Base-by-base conservation (phyloP, 2,888 invertebrate species). In the Ptilodon capucinus region DNA sequence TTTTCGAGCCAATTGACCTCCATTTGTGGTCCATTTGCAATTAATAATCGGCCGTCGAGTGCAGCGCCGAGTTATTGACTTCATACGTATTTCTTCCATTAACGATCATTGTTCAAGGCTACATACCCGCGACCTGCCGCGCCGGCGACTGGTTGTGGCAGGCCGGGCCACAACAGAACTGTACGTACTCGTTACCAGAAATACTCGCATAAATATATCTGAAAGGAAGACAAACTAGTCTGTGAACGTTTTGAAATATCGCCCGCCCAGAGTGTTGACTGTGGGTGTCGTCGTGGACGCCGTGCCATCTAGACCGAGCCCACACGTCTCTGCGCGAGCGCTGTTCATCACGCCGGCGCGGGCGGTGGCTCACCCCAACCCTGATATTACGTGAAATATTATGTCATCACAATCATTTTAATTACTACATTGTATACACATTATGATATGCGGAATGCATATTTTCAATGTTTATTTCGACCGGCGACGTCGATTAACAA, bases 1-100 rank as follows among this genome's bases (percentile, higher is more conserved):
- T 76, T 78, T 78, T 76, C 70, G 71, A 72, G 66, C 68, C 77
- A 81, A 84, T 81, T 81, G 79, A 79, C 78, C 74, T 76, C 74
- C 78, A 83, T 81, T 79, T 79, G 76, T 74, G 77, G 77, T 78
- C 68, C 77, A 78, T 81, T 80, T 77, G 73, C 76, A 83, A 84
- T 84, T 82, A 79, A 82, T 81, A 48, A 44, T 55, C 64, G 71
- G 58, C 55, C 60, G 60, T 70, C 68, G 72, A 69, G 67, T 71
- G 66, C 76, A 72, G 64, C 66, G 60, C 58, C 56, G 65, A 79
- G 73, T 81, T 79, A 80, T 83, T 81, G 80, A 77, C 79, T 78
- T 70, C 68, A 69, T 61, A 63, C 60, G 54, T 69, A 68, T 71
- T 73, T 74, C 76, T 72, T 79, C 68, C 65, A 71, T 73, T 70